phyloP scores from a whole-genome alignment of 2,888 invertebrate genomes.

The Epinotia nisella region DNA sequence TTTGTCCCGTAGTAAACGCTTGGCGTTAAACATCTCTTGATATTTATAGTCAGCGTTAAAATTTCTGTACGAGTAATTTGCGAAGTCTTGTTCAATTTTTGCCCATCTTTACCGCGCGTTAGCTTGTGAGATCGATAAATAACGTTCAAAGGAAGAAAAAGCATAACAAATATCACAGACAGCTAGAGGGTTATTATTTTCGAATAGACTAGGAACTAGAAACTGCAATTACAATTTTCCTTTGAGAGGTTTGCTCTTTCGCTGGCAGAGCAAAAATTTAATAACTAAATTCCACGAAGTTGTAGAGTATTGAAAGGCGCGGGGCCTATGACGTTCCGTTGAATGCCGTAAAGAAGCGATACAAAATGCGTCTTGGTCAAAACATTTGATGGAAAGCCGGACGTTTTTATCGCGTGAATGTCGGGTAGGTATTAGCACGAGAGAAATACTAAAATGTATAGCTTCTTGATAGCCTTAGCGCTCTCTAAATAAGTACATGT shows the following conservation, averaged over 20 bases:
- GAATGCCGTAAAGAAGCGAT: background rate
- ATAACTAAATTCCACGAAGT: background rate
- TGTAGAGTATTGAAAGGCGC: background rate
- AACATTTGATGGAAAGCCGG: no score
- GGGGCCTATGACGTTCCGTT: background rate
- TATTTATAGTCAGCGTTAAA: no score
- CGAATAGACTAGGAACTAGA: background rate
- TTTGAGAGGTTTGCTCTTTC: conserved; percentile 1
- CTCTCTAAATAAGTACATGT: no score
- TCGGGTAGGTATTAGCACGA: no score
- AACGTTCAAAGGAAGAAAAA: background rate
- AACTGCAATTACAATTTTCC: conserved; percentile 10
- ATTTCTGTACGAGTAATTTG: no score
- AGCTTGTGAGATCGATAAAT: background rate
- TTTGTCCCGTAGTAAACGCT: no score
- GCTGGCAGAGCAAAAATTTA: background rate
- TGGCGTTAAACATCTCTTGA: no score
- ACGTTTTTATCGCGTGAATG: no score
- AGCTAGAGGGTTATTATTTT: background rate
- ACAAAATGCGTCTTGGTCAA: no score
- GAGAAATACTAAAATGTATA: no score
- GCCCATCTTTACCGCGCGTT: background rate
- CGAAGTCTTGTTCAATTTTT: no score
- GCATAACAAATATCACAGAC: background rate
- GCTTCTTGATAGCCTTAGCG: no score